A percentile compares a stretch with the other conserved stretches of the same genome.
Evolutionary conservation across 2,888 invertebrate species (phyloP).

Genomic region (Lomographa bimaculata): DNA sequence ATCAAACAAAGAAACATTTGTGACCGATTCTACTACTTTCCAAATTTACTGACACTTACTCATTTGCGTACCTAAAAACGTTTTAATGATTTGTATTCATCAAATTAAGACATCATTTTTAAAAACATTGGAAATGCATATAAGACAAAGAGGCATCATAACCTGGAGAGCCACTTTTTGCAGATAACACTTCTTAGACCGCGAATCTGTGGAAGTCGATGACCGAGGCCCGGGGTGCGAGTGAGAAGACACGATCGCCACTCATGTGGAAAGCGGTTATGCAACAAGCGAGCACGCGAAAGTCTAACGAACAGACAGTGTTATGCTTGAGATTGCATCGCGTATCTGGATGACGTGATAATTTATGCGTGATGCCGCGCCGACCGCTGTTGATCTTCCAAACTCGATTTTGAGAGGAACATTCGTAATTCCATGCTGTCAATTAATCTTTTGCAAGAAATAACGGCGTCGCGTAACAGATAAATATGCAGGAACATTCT

Average conservation of each 20-base stretch:
- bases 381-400: constrained; percentile 32
- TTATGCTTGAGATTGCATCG: constrained; percentile 52
- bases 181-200: constrained; percentile 43
- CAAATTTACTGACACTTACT: too few relatives aligned
- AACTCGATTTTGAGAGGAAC: constrained; percentile 35
- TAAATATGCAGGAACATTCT: constrained; percentile 12
- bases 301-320: constrained; percentile 55
- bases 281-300: constrained; percentile 74
- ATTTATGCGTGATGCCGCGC: constrained; percentile 33
- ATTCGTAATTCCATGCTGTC: constrained; percentile 23
- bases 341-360: constrained; percentile 60
- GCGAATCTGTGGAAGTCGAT: constrained; percentile 70
- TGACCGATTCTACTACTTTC: constrained; percentile 1
- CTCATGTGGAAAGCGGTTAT: constrained; percentile 80
- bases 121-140: too few relatives aligned
- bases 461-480: constrained; percentile 10
- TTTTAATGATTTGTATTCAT: too few relatives aligned
- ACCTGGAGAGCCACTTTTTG: constrained; percentile 38
- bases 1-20: constrained; percentile 9
- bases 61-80: too few relatives aligned
- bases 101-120: too few relatives aligned
- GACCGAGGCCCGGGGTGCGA: constrained; percentile 72
- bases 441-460: constrained; percentile 13
- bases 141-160: constrained; percentile 34
- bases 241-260: constrained; percentile 62